Base-by-base conservation (phyloP, 2,888 invertebrate species). In the Eristalinus aeneus region DNA sequence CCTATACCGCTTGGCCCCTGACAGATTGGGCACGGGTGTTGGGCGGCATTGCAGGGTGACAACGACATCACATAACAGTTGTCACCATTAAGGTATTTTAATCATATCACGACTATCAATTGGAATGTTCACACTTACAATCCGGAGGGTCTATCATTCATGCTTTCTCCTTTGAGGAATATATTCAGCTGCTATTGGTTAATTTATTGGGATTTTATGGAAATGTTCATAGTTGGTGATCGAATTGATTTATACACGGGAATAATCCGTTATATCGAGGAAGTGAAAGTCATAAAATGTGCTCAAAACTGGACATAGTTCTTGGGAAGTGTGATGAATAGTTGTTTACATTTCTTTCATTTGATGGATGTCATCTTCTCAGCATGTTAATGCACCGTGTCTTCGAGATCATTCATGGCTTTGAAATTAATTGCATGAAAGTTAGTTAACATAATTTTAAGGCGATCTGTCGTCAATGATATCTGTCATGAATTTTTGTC, bases 31-130 rank as follows among this genome's bases (percentile, higher is more conserved):
- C 61, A 11, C 12, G 22, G n/a, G 31, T 27, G 31, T 39, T 10
- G 60, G 69, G 31, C 69, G 36, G 58, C 75, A 23, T 23, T 11
- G 72, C 54, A 73, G 72, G 69, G 79, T 79, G 83, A 71, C 67
- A 75, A 58, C 65, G 58, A 75, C 71, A 61, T 71, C 73, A 53
- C 60, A 79, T 71, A 84, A 84, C 79, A 74, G 80, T 84, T 75
- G 80, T 84, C 84, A 80, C 65, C 67, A 67, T 67, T 71, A 67
- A 75, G 27, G 80, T 80, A 84, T 84, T 84, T 75, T 75, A 79
- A 79, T 74, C 76, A 76, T 76, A 77, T 71, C 84, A 84, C 84
- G 80, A 79, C 79, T 72, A 61, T 84, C 65, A 80, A 80, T 84
- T 75, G 80, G 79, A 84, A 84, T 84, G 75, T 71, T 80, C 74